Conservation (phyloP, 2,797 vertebrate genomes). For the Mus caroli region DNA sequence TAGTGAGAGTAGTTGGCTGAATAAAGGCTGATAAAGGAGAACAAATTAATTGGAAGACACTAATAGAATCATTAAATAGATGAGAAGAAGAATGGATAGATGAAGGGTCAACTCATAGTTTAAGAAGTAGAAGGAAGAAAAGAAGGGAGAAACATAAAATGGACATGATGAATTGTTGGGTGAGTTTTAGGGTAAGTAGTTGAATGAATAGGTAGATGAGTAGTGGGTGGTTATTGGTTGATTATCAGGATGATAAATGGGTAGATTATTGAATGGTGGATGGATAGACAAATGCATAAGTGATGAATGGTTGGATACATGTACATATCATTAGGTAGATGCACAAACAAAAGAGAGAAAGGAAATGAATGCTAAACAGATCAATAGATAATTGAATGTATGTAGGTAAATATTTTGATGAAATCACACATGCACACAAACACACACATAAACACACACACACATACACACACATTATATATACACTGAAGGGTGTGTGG, state of each 20-base stretch:
- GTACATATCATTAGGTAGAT: background rate
- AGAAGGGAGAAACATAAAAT: background rate
- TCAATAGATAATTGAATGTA: background rate
- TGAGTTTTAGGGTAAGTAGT: background rate
- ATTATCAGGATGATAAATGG: background rate
- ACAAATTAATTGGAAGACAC: background rate
- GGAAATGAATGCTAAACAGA: background rate
- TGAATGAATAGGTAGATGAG: background rate
- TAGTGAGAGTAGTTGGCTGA: fast-evolving
- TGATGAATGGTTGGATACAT: background rate
- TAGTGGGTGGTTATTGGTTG: background rate
- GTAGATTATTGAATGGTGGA: background rate
- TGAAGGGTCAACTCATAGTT: background rate
- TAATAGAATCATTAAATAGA: background rate
- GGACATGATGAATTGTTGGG: no score
- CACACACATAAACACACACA: no score
- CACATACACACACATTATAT: no score
- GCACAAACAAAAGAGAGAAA: background rate
- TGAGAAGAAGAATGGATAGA: background rate
- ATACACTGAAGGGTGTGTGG: no score
- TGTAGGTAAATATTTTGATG: background rate
- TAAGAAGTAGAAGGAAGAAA: background rate
- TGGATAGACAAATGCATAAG: background rate
- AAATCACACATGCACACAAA: background rate
- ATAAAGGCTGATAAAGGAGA: background rate